Evolutionary conservation across 2,797 vertebrate genomes (phyloP), one percentile per base, ranked within the genome.

Genomic region (Chiroxiphia lanceolata): DNA sequence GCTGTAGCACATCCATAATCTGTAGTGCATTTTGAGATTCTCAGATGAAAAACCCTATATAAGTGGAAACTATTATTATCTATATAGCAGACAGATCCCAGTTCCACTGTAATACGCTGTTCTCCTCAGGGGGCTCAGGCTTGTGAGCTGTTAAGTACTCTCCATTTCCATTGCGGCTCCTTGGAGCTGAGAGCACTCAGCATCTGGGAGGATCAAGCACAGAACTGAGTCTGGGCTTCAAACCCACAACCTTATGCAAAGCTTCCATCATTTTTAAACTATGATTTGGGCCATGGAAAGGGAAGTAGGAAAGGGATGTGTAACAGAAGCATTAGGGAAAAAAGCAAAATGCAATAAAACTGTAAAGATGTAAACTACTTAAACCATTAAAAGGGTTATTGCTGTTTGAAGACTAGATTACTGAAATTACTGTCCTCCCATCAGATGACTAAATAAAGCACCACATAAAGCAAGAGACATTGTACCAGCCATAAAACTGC

Each of bases 381-480:
- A 95, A 95, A 81, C 56, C 70, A 94, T 96, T 97, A 89, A 93
- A 82, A 96, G 5, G 36, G 31, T 96, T 93, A 95, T 90, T 95
- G 64, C 78, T 65, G 22, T 97, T 97, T 95, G 93, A 97, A 95
- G 79, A 92, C 76, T 85, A 90, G 81, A 87, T 96, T 97, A 94
- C 69, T 91, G 71, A 97, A 96, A 97, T 95, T 96, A 96, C 79
- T 94, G 79, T 95, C 95, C 87, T 97, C 83, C 89, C 85, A 89
- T 94, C 79, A 94, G 87, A 96, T 95, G 93, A 95, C 68, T 97
- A 97, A 97, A 96, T 94, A 97, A 97, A 93, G 83, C 38, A 89
- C 34, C 56, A 63, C 83, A 85, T 94, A 97, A 96, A 96, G 89
- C 34, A 93, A 90, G 79, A 97, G 57, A 87, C 69, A 92, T 84